Base-by-base conservation (phyloP, 1,140 invertebrate species). In the Drosophila sechellia region DNA sequence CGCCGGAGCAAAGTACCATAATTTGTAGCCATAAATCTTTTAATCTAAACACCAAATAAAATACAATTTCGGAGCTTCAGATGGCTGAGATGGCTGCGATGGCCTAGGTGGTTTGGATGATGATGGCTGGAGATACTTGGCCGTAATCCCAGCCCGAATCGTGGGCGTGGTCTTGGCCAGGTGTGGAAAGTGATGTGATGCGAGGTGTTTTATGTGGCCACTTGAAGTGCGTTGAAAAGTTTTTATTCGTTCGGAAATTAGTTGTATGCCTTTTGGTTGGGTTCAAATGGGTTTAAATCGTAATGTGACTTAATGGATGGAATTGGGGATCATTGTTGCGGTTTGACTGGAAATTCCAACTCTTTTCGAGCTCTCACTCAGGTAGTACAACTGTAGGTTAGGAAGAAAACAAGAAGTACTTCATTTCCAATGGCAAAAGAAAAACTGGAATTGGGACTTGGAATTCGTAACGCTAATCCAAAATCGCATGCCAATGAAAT, bases 1-100 rank as follows among this genome's bases (percentile, higher is more conserved):
- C 84, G 84, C 77, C 76, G 73, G 46, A 66, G 55, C 77, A 74
- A 84, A 89, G 77, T 79, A 89, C 84, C 84, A 89, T 89, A 89
- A 89, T 89, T 89, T 89, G 84, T 90, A 89, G 84, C 69, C 79
- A 89, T 89, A 89, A 89, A 89, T 89, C 84, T 89, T 89, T 78
- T 77, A 68, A 80, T 89, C 84, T 89, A 89, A 89, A 80, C 77
- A 84, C 85, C 85, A 90, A 89, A 89, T 89, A 84, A 89, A 89
- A 89, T 80, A 79, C 75, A 69, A 78, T 87, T 81, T 76, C 54
- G 78, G 55, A 43, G 64, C 31, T 42, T 39, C 40, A 42, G 39
- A 63, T 55, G 48, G 25, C n/a, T 31, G 11, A 54, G 66, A 77
- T 77, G 55, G 61, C 57, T 79, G 6, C 31, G 46, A 49, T 49